Evolutionary conservation across 2,113 vertebrate genomes (phyloP).

Genomic region (Pyrgilauda ruficollis): DNA sequence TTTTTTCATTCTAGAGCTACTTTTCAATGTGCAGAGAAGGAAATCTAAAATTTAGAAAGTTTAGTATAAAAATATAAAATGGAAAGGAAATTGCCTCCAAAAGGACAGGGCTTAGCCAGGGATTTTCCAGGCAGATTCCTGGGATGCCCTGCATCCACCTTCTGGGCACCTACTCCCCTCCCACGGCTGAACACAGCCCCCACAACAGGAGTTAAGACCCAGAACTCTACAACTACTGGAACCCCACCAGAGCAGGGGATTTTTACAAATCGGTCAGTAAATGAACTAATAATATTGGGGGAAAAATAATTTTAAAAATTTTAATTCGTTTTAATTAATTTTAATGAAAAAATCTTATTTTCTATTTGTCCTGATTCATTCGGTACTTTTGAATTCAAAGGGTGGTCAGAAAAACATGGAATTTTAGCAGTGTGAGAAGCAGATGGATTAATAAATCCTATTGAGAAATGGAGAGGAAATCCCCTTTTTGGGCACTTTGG

Average conservation of each 20-base stretch:
- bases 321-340: neutral
- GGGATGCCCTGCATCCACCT: neutral
- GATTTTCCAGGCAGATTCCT: neutral
- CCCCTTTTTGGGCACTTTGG: neutral
- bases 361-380: neutral
- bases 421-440: neutral
- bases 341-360: neutral
- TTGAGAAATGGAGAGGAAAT: neutral
- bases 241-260: fast-evolving
- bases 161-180: fast-evolving
- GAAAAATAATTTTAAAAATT: fast-evolving
- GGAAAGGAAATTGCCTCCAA: neutral
- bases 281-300: fast-evolving
- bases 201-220: fast-evolving
- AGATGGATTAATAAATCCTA: neutral
- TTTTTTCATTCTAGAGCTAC: neutral
- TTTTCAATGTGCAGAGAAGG: neutral
- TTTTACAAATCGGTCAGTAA: neutral
- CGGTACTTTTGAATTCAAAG: neutral
- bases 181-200: fast-evolving
- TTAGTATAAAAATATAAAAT: neutral
- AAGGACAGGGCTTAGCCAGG: neutral
- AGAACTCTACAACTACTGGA: fast-evolving
- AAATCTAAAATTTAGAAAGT: neutral
- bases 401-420: fast-evolving